Base-by-base conservation (phyloP, 2,888 invertebrate species). In the Leptogaster cylindrica region DNA sequence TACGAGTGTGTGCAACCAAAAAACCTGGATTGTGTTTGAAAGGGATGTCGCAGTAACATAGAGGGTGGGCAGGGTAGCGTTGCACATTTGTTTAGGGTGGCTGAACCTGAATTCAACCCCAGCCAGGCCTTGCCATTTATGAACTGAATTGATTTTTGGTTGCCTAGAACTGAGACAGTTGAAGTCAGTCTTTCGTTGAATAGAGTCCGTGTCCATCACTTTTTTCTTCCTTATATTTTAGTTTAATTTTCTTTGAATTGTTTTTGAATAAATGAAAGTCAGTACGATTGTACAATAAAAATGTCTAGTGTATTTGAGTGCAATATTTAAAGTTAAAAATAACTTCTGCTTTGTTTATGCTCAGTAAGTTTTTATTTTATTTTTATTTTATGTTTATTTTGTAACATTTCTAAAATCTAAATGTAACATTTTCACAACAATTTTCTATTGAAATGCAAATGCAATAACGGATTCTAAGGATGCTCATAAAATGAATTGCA, bases 1-100 rank as follows among this genome's bases (percentile, higher is more conserved):
- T 31, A n/a, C n/a, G 51, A 16, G 4, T 27, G 18, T 51, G 14
- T 28, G 18, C 18, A 52, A 33, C 2, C n/a, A 12, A 7, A 20
- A n/a, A 16, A 18, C 10, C 33, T 36, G 8, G 55, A 55, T 23
- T 33, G 33, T 48, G n/a, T 48, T 20, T n/a, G 28, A n/a, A 39
- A 55, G 55, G 55, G 55, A 36, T 55, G 55, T 25, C 23, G 55
- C 39, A 55, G 55, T 55, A 55, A 55, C 2, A 46, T 7, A n/a
- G 23, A 55, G 55, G 55, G 55, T 55, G 55, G 55, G 55, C 33
- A 55, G 31, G 20, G 55, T 55, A 55, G 18, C 55, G 55, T 36
- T 55, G 55, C 55, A 55, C 55, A 36, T 55, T 55, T 55, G 36
- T 55, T 55, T 55, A 55, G 55, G 55, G 55, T 55, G 12, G 36